Evolutionary conservation across 2,888 invertebrate species (phyloP).

Genomic region (Apantesis nais): DNA sequence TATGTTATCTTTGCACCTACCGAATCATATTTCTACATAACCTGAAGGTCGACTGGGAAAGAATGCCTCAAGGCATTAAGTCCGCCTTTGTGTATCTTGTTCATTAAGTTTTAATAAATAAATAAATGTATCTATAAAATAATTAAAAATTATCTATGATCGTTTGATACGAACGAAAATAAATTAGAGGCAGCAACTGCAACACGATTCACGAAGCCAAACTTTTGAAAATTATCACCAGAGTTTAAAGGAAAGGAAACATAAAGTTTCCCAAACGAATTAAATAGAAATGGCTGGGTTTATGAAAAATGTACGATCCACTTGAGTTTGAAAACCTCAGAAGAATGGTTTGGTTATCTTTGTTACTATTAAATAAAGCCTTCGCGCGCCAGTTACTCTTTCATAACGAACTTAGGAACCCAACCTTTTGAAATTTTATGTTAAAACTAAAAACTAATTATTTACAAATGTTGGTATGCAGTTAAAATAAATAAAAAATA

Average conservation of each 20-base stretch:
- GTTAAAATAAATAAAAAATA: too few relatives aligned
- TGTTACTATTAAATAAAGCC: constrained; percentile 27
- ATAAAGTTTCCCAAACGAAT: constrained; percentile 59
- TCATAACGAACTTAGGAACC: too few relatives aligned
- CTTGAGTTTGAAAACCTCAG: constrained; percentile 34
- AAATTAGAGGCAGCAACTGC: constrained; percentile 50
- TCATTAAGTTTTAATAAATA: too few relatives aligned
- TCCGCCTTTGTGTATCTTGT: too few relatives aligned
- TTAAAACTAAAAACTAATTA: background rate
- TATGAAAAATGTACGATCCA: constrained; percentile 54
- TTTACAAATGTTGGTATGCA: too few relatives aligned
- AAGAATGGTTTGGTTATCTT: constrained; percentile 34
- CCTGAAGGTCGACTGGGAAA: too few relatives aligned
- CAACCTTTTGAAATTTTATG: background rate
- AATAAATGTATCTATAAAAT: background rate
- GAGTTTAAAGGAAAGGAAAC: constrained; percentile 48
- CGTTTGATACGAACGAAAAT: constrained; percentile 49
- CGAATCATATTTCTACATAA: too few relatives aligned
- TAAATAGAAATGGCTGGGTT: constrained; percentile 53
- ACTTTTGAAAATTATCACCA: constrained; percentile 64
- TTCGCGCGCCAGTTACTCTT: too few relatives aligned
- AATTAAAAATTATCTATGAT: constrained; percentile 30
- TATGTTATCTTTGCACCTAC: too few relatives aligned
- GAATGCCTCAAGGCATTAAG: too few relatives aligned
- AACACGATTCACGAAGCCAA: constrained; percentile 56